Conservation (phyloP, 1,140 invertebrate genomes). For the Apolygus lucorum region DNA sequence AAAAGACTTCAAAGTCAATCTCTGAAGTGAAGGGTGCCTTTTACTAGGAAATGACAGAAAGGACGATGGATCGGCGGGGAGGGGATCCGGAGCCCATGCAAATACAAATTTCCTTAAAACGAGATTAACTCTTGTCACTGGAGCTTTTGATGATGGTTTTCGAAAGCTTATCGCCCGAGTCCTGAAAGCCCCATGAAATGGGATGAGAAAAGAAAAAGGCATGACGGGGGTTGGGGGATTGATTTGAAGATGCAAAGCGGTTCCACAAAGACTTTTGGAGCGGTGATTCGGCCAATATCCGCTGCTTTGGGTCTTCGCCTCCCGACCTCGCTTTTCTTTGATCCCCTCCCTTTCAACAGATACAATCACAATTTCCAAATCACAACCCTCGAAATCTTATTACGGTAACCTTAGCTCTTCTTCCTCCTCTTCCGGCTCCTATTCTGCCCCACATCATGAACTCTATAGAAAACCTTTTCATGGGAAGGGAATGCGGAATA, state of each 20-base stretch:
- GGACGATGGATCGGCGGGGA: no score
- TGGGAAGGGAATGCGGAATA: no score
- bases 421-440: not conserved
- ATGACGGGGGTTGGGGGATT: not conserved
- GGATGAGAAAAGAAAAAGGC: not conserved
- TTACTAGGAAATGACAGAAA: no score
- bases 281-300: constrained; percentile 9
- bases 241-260: constrained; percentile 7
- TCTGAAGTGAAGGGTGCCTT: no score
- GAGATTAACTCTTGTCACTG: not conserved
- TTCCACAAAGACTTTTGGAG: constrained; percentile 13
- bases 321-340: constrained; percentile 12
- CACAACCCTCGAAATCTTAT: constrained; percentile 18
- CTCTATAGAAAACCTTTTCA: not conserved
- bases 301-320: constrained; percentile 3
- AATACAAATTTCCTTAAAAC: constrained; percentile 17
- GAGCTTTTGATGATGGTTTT: constrained; percentile 3
- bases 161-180: constrained; percentile 4
- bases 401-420: constrained; percentile 9
- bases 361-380: constrained; percentile 24
- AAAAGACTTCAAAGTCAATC: no score
- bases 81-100: no score
- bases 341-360: constrained; percentile 21
- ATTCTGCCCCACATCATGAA: not conserved
- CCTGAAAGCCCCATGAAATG: not conserved